These are phyloP conservation scores for Agrilus cyanescens DNA, from an alignment of 2,888 invertebrate species.

Conservation along the genomic window DNA sequence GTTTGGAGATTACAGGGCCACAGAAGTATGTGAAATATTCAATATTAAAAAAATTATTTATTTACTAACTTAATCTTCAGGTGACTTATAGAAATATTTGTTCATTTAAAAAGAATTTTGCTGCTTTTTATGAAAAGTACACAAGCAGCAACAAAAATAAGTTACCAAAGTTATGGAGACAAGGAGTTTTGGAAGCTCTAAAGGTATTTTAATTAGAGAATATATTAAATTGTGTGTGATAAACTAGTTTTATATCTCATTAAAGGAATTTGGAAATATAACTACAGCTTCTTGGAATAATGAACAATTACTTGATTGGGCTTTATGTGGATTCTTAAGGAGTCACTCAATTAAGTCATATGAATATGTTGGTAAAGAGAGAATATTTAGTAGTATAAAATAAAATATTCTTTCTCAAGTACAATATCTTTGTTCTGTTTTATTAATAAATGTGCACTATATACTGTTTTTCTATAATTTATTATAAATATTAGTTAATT, in stretches of 20 bases:
- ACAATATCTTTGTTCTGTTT: too few relatives aligned
- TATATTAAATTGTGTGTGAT: background rate
- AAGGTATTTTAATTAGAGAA: conserved; percentile 4
- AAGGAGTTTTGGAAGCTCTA: conserved; percentile 5
- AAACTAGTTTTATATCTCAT: background rate
- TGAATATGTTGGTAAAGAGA: background rate
- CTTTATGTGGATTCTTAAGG: conserved; percentile 2
- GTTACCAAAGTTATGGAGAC: conserved; percentile 2
- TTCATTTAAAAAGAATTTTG: conserved; percentile 4
- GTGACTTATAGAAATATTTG: conserved; percentile 4
- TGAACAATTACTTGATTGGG: conserved; percentile 5
- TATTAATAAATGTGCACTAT: too few relatives aligned
- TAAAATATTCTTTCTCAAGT: too few relatives aligned
- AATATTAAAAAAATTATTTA: background rate
- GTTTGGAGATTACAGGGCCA: conserved; percentile 10
- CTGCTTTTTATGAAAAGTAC: conserved; percentile 2
- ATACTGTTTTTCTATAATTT: background rate
- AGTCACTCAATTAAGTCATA: background rate
- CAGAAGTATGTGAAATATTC: conserved; percentile 5
- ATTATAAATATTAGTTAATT: background rate
- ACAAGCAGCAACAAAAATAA: background rate
- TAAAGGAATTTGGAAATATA: conserved; percentile 8
- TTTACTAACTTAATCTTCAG: background rate
- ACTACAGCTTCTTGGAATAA: conserved; percentile 1
- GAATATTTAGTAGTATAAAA: too few relatives aligned